These are phyloP conservation scores for Petaurus breviceps DNA, from an alignment of 2,113 vertebrate species.

Conservation along the genomic window DNA sequence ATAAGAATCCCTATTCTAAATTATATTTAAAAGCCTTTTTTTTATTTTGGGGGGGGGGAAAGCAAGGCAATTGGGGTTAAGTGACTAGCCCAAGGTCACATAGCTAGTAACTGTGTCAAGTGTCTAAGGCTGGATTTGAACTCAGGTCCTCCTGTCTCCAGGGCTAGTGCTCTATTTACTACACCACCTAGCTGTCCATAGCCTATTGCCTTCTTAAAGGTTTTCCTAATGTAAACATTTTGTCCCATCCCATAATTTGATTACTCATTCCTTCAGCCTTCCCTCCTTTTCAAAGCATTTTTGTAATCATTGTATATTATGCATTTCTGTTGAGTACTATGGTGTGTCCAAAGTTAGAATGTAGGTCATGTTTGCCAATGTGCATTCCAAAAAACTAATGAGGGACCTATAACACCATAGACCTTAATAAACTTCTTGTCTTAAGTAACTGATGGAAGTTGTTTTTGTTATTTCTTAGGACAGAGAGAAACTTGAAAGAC, in stretches of 20 bases:
- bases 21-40: not conserved
- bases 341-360: not conserved
- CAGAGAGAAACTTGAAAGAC: not conserved
- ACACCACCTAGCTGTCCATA: no score
- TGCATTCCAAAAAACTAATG: not conserved
- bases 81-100: no score
- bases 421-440: not conserved
- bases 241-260: not conserved
- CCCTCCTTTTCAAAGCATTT: not conserved
- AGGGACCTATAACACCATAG: not conserved
- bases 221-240: not conserved
- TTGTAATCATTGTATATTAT: no score
- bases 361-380: not conserved
- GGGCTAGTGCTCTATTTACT: no score
- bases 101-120: no score
- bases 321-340: not conserved
- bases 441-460: not conserved
- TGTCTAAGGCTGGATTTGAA: no score
- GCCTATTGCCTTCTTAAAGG: not conserved
- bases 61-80: no score
- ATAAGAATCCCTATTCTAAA: not conserved
- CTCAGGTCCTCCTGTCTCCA: no score
- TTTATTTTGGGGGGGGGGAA: no score
- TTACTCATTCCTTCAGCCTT: not conserved
- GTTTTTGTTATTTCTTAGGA: not conserved